Conservation (phyloP, 2,888 invertebrate genomes). For the Ophonus ardosiacus region DNA sequence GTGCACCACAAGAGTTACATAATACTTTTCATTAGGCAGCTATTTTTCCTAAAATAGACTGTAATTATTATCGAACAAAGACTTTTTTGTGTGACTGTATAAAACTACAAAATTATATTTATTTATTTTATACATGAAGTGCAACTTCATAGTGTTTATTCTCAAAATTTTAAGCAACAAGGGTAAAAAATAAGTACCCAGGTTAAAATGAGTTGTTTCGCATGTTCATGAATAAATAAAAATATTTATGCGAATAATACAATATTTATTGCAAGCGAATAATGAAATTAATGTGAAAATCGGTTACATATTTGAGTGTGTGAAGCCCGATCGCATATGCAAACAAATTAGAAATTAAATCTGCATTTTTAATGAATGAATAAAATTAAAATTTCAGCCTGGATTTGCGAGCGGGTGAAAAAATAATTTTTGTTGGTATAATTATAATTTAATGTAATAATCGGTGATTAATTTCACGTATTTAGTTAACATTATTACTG, state of each 20-base stretch:
- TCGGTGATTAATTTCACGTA: slow-evolving; percentile 48
- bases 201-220: neutral
- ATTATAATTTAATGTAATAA: slow-evolving; percentile 55
- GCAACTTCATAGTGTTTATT: too few relatives aligned
- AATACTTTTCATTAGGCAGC: too few relatives aligned
- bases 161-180: too few relatives aligned
- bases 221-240: neutral
- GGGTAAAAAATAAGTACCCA: too few relatives aligned
- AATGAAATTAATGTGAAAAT: neutral
- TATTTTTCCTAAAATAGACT: too few relatives aligned
- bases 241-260: neutral
- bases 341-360: slow-evolving; percentile 45
- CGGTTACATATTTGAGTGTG: neutral
- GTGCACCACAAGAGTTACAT: too few relatives aligned
- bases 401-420: slow-evolving; percentile 21
- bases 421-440: slow-evolving; percentile 54
- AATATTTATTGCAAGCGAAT: neutral
- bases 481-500: slow-evolving; percentile 51
- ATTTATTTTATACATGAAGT: too few relatives aligned
- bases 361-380: slow-evolving; percentile 54
- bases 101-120: too few relatives aligned
- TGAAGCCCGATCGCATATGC: neutral
- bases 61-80: too few relatives aligned
- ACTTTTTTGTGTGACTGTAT: too few relatives aligned
- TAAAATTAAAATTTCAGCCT: slow-evolving; percentile 42